A percentile compares a stretch with the other conserved stretches of the same genome.
Evolutionary conservation across 1,140 invertebrate genomes (phyloP).

Genomic region (Paraescarpia echinospica): DNA sequence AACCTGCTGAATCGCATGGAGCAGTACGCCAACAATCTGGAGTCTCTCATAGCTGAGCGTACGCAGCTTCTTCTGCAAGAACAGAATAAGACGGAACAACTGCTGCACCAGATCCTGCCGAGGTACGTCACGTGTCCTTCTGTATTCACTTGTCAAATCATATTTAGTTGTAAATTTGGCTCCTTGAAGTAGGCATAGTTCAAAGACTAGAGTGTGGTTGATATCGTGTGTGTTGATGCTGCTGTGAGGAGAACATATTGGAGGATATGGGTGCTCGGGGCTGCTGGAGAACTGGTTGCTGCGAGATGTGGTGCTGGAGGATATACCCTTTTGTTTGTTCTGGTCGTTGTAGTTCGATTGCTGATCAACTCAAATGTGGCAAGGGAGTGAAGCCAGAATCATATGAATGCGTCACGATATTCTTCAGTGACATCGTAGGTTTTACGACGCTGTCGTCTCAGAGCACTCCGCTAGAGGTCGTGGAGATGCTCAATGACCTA

Average conservation of each 20-base stretch:
- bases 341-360: neutral
- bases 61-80: conserved; percentile 86
- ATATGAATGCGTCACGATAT: neutral
- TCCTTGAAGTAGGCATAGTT: too few relatives aligned
- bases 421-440: neutral
- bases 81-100: conserved; percentile 86
- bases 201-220: too few relatives aligned
- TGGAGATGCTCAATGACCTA: neutral
- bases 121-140: conserved; percentile 62
- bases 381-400: neutral
- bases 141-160: too few relatives aligned
- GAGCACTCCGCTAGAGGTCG: neutral
- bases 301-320: neutral
- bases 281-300: too few relatives aligned
- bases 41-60: conserved; percentile 81
- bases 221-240: too few relatives aligned
- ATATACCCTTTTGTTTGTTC: neutral
- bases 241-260: too few relatives aligned
- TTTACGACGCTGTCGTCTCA: neutral
- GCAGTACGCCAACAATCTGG: conserved; percentile 88
- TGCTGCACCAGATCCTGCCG: conserved; percentile 84
- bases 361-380: neutral
- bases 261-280: too few relatives aligned
- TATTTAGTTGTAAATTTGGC: too few relatives aligned
- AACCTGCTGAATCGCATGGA: conserved; percentile 93